Conservation (phyloP, 2,113 vertebrate genomes). For the Macheiramphus alcinus region DNA sequence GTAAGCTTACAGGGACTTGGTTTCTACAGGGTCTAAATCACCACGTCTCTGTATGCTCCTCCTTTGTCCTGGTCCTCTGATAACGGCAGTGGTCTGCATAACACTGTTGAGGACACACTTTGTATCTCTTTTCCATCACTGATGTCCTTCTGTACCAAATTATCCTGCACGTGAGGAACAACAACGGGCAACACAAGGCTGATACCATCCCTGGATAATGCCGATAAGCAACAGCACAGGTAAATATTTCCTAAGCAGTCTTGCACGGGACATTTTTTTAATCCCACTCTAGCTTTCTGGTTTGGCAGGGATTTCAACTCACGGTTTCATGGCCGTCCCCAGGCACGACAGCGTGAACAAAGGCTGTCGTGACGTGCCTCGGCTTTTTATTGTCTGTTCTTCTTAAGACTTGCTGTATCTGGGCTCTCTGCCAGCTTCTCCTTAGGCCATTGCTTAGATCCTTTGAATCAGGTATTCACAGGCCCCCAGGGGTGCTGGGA, state of each 20-base stretch:
- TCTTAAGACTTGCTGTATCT: neutral
- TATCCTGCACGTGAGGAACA: neutral
- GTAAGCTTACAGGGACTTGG: neutral
- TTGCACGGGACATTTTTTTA: neutral
- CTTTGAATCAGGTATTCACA: neutral
- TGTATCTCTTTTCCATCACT: neutral
- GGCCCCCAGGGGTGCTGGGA: neutral
- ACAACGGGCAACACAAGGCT: neutral
- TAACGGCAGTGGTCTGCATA: neutral
- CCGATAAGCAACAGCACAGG: neutral
- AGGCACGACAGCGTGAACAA: neutral
- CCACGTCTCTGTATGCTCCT: fast-evolving
- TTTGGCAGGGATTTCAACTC: neutral
- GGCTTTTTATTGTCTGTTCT: neutral
- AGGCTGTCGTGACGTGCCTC: neutral
- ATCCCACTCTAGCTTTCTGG: neutral
- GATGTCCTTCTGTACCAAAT: neutral
- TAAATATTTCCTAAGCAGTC: neutral
- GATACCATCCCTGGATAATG: neutral
- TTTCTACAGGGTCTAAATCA: neutral
- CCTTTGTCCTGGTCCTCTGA: neutral
- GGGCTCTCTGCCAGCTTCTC: neutral
- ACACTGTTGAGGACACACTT: neutral
- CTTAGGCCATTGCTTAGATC: neutral
- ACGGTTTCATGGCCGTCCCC: neutral